Percentiles rank a stretch among this genome's conserved stretches.
These are phyloP conservation scores for Machimus atricapillus DNA, from an alignment of 2,888 invertebrate genomes.

Conservation along the genomic window DNA sequence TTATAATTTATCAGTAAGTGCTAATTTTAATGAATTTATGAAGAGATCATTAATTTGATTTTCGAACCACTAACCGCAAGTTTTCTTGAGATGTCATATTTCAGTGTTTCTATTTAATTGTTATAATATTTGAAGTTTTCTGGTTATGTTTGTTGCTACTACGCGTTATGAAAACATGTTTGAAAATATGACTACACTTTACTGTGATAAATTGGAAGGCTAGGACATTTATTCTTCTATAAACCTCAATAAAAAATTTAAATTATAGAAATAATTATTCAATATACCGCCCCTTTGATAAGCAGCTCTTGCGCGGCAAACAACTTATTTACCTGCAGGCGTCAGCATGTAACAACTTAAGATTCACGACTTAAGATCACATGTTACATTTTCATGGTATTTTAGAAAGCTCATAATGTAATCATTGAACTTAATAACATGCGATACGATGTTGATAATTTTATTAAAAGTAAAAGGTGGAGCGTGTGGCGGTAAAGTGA, in stretches of 20 bases:
- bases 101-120: no score
- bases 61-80: no score
- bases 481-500: neutral
- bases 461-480: neutral
- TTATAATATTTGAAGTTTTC: no score
- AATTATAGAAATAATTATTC: neutral
- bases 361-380: neutral
- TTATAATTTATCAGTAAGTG: neutral
- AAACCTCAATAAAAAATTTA: neutral
- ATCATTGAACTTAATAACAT: neutral
- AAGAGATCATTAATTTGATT: neutral
- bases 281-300: neutral
- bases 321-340: neutral
- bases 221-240: no score
- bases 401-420: neutral
- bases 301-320: neutral
- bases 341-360: neutral
- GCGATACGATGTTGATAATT: neutral
- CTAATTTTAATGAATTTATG: neutral
- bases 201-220: no score
- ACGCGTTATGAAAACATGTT: no score
- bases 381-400: neutral
- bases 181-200: no score
- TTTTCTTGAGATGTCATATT: no score
- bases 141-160: no score